Conservation (phyloP, 2,888 invertebrate species). For the Megastigmus dorsalis region DNA sequence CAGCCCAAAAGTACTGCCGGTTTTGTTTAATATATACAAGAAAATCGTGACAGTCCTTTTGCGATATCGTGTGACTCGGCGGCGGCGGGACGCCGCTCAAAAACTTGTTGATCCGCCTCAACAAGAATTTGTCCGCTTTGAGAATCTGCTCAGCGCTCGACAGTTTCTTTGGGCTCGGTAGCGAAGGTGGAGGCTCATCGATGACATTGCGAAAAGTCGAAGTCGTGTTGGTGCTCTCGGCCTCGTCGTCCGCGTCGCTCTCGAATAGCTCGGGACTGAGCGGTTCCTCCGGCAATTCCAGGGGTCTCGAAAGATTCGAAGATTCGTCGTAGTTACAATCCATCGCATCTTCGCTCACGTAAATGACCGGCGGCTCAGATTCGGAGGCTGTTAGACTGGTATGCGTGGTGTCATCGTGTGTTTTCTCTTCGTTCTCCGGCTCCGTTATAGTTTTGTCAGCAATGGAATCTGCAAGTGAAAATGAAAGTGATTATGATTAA, state of each 20-base stretch:
- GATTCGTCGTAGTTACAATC: constrained; percentile 52
- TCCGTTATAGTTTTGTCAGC: constrained; percentile 36
- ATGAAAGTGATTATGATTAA: too few species aligned
- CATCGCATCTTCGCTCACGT: constrained; percentile 53
- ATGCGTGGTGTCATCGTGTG: background rate
- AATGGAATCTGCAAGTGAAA: constrained; percentile 28
- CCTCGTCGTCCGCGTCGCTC: constrained; percentile 66
- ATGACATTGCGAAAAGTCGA: constrained; percentile 29
- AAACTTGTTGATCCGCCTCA: constrained; percentile 77
- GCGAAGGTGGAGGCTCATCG: constrained; percentile 14
- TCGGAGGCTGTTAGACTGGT: background rate
- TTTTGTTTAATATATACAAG: constrained; percentile 78
- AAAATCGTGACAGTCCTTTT: constrained; percentile 81
- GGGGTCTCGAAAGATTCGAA: background rate
- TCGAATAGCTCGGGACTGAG: constrained; percentile 72
- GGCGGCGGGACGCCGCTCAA: constrained; percentile 85
- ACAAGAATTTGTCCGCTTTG: constrained; percentile 71
- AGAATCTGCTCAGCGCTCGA: constrained; percentile 63
- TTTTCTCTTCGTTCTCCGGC: constrained; percentile 9
- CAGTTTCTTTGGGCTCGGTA: constrained; percentile 56
- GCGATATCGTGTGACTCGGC: constrained; percentile 83
- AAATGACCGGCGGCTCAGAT: constrained; percentile 20
- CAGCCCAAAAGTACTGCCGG: constrained; percentile 75
- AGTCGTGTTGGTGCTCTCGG: constrained; percentile 41
- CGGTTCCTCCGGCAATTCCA: constrained; percentile 47